Percentiles rank a stretch among this genome's conserved stretches.
Conservation (phyloP, 2,113 vertebrate species). For the Crotalus helleri region DNA sequence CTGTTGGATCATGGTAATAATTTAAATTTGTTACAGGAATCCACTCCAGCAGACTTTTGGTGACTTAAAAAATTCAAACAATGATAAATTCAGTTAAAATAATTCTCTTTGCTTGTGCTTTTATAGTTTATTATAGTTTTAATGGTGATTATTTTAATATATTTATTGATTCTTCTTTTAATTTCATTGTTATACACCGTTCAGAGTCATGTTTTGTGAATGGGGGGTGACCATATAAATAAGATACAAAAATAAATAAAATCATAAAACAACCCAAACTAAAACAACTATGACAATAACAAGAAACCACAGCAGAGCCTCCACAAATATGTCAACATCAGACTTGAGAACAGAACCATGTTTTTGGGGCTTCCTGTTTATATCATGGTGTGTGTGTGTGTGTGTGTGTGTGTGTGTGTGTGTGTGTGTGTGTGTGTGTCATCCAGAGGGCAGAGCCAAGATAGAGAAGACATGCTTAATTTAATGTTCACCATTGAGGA, state of each 20-base stretch:
- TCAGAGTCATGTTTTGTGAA: no score
- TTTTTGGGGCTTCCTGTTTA: background rate
- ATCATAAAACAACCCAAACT: background rate
- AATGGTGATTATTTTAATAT: no score
- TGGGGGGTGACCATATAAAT: no score
- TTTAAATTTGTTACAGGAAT: background rate
- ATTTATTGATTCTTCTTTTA: no score
- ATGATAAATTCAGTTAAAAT: background rate
- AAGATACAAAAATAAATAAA: background rate
- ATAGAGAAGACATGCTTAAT: background rate
- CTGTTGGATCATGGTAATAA: background rate
- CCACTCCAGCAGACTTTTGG: background rate
- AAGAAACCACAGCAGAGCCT: background rate
- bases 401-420: no score
- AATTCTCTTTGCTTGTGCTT: no score
- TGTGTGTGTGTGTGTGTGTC: no score
- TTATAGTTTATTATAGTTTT: no score
- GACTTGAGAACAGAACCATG: background rate
- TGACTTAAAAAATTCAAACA: background rate
- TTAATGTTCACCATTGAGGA: background rate
- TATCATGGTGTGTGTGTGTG: background rate
- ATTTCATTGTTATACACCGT: no score
- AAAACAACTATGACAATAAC: background rate
- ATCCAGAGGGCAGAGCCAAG: background rate
- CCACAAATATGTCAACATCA: background rate